Evolutionary conservation across 2,797 vertebrate species (phyloP).

Genomic region (Cirrhinus mrigala): DNA sequence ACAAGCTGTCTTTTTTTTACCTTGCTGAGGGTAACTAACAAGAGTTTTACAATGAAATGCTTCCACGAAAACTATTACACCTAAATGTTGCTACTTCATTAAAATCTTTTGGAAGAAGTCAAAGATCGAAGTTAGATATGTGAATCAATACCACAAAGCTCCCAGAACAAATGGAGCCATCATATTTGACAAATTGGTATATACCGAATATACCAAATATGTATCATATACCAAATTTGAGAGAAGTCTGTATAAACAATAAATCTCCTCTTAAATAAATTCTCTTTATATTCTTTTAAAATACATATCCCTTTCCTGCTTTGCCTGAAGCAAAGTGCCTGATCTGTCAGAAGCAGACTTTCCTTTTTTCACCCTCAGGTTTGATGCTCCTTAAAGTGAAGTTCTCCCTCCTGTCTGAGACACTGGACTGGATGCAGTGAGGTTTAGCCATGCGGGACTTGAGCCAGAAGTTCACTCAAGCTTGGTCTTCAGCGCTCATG

Average conservation of each 20-base stretch:
- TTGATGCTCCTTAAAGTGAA: conserved; percentile 40
- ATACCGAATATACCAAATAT: conserved; percentile 36
- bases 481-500: conserved; percentile 54
- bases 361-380: conserved; percentile 27
- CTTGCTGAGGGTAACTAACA: conserved; percentile 18
- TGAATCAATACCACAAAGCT: conserved; percentile 22
- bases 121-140: conserved; percentile 32
- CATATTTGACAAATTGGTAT: conserved; percentile 51
- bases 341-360: conserved; percentile 15
- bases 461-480: conserved; percentile 17
- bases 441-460: conserved; percentile 34
- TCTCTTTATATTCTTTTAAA: conserved; percentile 65
- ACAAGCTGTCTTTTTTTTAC: conserved; percentile 19
- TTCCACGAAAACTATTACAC: conserved; percentile 16
- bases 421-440: conserved; percentile 27
- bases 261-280: conserved; percentile 74
- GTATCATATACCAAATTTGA: conserved; percentile 68
- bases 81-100: conserved; percentile 54
- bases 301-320: conserved; percentile 44
- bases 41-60: conserved; percentile 31
- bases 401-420: conserved; percentile 19
- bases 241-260: conserved; percentile 66
- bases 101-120: conserved; percentile 50
- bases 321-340: conserved; percentile 34
- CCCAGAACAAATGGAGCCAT: conserved; percentile 30